Conservation (phyloP, 1,140 invertebrate genomes). For the Drosophila setifemur region DNA sequence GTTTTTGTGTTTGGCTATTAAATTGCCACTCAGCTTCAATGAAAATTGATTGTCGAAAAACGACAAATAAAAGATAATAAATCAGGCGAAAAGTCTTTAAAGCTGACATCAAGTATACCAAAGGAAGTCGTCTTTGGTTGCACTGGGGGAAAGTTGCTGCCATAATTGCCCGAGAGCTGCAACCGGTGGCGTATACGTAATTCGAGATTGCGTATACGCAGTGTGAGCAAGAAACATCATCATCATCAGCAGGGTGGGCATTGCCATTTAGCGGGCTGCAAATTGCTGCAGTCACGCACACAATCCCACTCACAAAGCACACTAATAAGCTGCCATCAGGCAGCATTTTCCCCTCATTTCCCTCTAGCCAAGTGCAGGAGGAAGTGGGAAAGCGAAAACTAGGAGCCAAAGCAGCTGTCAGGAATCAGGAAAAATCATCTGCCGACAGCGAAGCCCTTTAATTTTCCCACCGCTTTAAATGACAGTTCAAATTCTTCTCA, state of each 20-base stretch:
- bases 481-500: constrained; percentile 13
- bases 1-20: constrained; percentile 12
- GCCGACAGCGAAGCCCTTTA: constrained; percentile 15
- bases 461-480: not conserved
- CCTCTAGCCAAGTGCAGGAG: not conserved
- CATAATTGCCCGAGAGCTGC: constrained; percentile 4
- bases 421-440: constrained; percentile 7
- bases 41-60: constrained; percentile 36
- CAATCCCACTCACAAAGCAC: constrained; percentile 2
- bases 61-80: not conserved
- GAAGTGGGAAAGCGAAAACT: constrained; percentile 12
- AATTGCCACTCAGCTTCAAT: constrained; percentile 32
- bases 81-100: not conserved
- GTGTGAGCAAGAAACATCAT: not conserved
- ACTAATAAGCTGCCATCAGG: constrained; percentile 59
- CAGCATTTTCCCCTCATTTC: constrained; percentile 25
- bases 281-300: constrained; percentile 56
- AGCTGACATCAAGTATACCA: not conserved
- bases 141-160: too few species aligned
- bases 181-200: constrained; percentile 31
- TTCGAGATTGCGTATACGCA: constrained; percentile 31
- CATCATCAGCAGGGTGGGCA: constrained; percentile 8
- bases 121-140: not conserved
- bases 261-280: constrained; percentile 33
- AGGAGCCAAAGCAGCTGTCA: constrained; percentile 25